Evolutionary conservation across 2,888 invertebrate genomes (phyloP).

Genomic region (Nemotelus nigrinus): DNA sequence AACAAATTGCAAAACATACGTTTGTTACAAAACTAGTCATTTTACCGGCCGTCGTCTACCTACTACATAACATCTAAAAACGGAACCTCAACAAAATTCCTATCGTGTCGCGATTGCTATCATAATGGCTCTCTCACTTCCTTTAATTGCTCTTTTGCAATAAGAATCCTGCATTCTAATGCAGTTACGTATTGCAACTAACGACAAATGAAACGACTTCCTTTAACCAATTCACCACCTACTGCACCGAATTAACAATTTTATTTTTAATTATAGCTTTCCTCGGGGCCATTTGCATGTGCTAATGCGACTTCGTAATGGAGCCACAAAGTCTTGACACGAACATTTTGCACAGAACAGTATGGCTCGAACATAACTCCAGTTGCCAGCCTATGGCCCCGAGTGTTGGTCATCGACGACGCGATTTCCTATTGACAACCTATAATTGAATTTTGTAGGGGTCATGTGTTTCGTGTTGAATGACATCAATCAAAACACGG

Average conservation of each 20-base stretch:
- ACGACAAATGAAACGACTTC: conserved; percentile 4
- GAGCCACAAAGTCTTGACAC: conserved; percentile 16
- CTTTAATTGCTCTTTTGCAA: not conserved
- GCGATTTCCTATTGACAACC: not conserved
- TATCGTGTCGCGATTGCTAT: conserved; percentile 6
- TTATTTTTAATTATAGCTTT: conserved; percentile 19
- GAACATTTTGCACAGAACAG: not conserved
- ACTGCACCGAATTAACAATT: conserved; percentile 23
- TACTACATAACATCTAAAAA: not conserved
- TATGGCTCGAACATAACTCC: too few relatives aligned
- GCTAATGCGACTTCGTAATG: conserved; percentile 23
- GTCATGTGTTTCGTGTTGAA: conserved; percentile 37
- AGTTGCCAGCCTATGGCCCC: too few relatives aligned
- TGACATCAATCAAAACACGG: conserved; percentile 41
- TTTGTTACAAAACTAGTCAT: too few relatives aligned
- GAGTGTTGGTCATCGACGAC: too few relatives aligned
- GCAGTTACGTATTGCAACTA: conserved; percentile 10
- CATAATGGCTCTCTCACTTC: not conserved
- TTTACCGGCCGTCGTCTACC: too few relatives aligned
- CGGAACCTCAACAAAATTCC: not conserved
- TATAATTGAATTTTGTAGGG: conserved; percentile 40
- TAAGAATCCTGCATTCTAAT: conserved; percentile 20
- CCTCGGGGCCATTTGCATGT: conserved; percentile 32
- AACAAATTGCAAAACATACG: too few relatives aligned
- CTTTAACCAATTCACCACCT: conserved; percentile 13